phyloP scores from a whole-genome alignment of 1,140 invertebrate genomes.

The Neodiprion fabricii region DNA sequence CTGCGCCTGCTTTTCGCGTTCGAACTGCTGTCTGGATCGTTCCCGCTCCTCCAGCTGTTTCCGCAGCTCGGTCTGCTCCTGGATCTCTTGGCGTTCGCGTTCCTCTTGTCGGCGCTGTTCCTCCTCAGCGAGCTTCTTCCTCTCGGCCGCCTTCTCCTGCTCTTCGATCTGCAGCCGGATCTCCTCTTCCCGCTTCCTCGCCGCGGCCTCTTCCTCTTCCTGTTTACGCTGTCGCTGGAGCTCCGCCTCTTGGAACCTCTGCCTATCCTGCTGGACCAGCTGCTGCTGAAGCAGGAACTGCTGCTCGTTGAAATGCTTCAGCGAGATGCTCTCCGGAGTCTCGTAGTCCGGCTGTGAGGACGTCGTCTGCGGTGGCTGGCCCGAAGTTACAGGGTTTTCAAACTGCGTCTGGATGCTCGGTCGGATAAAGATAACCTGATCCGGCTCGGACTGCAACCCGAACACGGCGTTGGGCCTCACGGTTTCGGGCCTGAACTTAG shows the following conservation, averaged over 20 bases:
- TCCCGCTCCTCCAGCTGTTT: background rate
- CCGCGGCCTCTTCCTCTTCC: slow-evolving; percentile 45
- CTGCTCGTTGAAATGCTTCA: slow-evolving; percentile 58
- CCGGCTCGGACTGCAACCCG: background rate
- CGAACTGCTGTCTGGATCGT: background rate
- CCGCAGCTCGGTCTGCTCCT: background rate
- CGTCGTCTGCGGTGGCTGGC: slow-evolving; percentile 15
- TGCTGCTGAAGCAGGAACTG: slow-evolving; percentile 55
- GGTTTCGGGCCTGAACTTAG: slow-evolving; percentile 42
- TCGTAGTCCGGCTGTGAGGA: slow-evolving; percentile 46
- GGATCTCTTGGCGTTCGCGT: slow-evolving; percentile 21
- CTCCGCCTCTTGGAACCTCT: slow-evolving; percentile 49
- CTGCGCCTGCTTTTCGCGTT: background rate
- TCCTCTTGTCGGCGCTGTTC: background rate
- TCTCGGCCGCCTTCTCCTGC: slow-evolving; percentile 36
- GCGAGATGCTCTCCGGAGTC: slow-evolving; percentile 54
- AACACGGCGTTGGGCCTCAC: slow-evolving; percentile 15
- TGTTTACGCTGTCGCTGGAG: slow-evolving; percentile 44
- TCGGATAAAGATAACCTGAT: slow-evolving; percentile 20
- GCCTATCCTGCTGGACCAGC: slow-evolving; percentile 49
- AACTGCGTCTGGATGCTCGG: background rate
- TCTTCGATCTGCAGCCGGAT: slow-evolving; percentile 34
- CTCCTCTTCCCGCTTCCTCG: slow-evolving; percentile 38
- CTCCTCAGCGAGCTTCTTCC: background rate
- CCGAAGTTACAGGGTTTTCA: background rate